These are phyloP conservation scores for Oxygymnocypris stewartii DNA, from an alignment of 2,113 vertebrate species.

Conservation along the genomic window DNA sequence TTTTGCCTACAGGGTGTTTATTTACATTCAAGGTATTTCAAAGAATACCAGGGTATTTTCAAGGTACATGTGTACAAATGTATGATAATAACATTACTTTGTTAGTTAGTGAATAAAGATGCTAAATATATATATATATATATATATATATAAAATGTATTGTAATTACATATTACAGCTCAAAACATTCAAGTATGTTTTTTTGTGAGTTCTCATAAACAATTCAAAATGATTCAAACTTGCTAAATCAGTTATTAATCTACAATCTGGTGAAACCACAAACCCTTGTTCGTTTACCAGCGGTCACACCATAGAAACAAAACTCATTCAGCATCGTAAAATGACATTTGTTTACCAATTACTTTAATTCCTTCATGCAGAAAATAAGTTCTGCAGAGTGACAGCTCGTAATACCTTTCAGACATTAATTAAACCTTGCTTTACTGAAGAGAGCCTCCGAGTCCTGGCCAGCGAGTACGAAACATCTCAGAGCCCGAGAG, in stretches of 20 bases:
- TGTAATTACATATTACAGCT: not conserved
- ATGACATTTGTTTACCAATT: constrained; percentile 71
- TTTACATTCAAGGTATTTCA: not conserved
- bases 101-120: not conserved
- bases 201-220: not conserved
- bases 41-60: not conserved
- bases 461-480: constrained; percentile 59
- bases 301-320: constrained; percentile 54
- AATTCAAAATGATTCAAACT: not conserved
- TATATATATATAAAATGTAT: not conserved
- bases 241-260: not conserved
- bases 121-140: no score
- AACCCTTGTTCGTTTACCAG: constrained; percentile 58
- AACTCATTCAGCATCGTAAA: constrained; percentile 50
- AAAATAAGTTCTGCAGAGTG: constrained; percentile 64
- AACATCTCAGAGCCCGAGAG: constrained; percentile 60
- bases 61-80: not conserved
- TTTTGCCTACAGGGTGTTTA: not conserved
- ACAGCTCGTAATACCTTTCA: constrained; percentile 65
- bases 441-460: constrained; percentile 57
- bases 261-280: not conserved
- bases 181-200: constrained; percentile 13
- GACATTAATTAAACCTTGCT: constrained; percentile 69
- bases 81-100: not conserved
- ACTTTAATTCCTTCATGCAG: constrained; percentile 68